phyloP scores from a whole-genome alignment of 2,888 invertebrate species.

The Nephrotoma flavescens region DNA sequence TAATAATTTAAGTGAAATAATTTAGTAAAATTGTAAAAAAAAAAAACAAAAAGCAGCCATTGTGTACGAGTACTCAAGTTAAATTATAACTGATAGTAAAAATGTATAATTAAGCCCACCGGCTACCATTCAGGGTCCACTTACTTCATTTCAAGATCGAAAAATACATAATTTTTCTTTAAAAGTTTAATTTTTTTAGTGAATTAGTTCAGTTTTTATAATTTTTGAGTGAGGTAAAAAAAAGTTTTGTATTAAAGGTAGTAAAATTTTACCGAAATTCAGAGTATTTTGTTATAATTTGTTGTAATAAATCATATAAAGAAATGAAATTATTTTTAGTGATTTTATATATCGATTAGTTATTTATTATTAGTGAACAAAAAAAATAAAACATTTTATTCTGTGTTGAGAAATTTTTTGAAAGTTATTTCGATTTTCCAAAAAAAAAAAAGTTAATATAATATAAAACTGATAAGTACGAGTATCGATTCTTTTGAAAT shows the following conservation, averaged over 20 bases:
- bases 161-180: neutral
- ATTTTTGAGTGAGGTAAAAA: neutral
- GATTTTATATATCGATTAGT: neutral
- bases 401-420: neutral
- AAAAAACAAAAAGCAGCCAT: neutral
- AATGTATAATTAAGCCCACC: neutral
- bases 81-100: neutral
- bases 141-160: neutral
- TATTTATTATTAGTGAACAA: neutral
- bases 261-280: neutral
- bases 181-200: neutral
- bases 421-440: neutral
- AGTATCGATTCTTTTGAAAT: conserved; percentile 2
- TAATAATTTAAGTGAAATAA: neutral
- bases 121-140: neutral
- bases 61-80: neutral
- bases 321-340: neutral
- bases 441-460: neutral
- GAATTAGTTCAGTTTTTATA: neutral
- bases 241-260: neutral
- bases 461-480: neutral
- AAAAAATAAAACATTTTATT: neutral
- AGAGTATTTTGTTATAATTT: neutral
- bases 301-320: neutral
- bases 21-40: neutral